These are phyloP conservation scores for Tolmerus cingulatus DNA, from an alignment of 2,888 invertebrate genomes.

Conservation along the genomic window DNA sequence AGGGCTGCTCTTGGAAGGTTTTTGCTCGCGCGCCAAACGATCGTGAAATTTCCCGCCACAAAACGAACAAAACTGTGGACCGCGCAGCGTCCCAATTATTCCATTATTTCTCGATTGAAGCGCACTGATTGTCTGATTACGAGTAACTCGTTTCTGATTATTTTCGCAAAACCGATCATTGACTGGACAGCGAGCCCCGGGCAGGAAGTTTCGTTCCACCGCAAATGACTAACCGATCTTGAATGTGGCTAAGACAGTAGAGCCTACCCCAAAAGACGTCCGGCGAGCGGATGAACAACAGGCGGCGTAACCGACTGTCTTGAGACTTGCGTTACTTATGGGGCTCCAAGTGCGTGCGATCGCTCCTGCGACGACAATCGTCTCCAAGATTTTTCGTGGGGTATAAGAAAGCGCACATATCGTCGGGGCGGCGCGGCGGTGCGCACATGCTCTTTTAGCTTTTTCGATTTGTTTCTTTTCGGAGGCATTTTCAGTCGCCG, in stretches of 20 bases:
- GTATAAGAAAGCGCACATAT: not conserved
- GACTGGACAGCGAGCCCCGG: not conserved
- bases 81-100: not conserved
- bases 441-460: not conserved
- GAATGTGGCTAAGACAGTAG: not conserved
- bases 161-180: not conserved
- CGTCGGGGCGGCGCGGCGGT: not conserved
- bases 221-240: not conserved
- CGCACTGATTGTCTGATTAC: not conserved
- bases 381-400: not conserved
- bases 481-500: not conserved
- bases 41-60: not conserved
- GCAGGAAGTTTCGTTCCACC: not conserved
- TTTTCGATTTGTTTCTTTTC: not conserved
- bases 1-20: not conserved
- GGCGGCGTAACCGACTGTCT: not conserved
- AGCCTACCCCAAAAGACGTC: not conserved
- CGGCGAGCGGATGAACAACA: not conserved
- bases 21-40: not conserved
- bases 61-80: not conserved
- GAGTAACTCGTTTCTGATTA: not conserved
- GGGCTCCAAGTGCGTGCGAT: not conserved
- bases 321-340: constrained; percentile 11
- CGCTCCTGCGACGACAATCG: not conserved
- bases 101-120: not conserved